A percentile compares a stretch with the other conserved stretches of the same genome.
These are phyloP conservation scores for Tauraco hartlaubi DNA, from an alignment of 2,797 vertebrate species.

Conservation along the genomic window DNA sequence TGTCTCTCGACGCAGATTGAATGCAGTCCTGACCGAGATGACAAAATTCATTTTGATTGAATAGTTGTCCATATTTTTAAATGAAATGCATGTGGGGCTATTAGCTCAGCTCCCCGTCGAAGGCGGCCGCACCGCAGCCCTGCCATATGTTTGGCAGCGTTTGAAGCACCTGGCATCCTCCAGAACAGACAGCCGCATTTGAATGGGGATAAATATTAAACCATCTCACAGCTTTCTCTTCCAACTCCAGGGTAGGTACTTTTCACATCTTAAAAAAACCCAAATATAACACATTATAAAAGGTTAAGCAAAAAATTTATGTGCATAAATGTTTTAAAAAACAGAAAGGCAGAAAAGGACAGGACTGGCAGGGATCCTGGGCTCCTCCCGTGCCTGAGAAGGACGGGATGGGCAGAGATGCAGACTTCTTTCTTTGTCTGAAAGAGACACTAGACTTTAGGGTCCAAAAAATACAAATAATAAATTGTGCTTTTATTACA, in stretches of 20 bases:
- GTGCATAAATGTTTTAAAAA: background rate
- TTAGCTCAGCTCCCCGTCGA: conserved; percentile 15
- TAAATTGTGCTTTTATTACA: background rate
- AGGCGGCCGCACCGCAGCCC: background rate
- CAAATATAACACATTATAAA: background rate
- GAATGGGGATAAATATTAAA: conserved; percentile 47
- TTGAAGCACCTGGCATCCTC: conserved; percentile 51
- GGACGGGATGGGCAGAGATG: background rate
- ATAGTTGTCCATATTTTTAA: conserved; percentile 50
- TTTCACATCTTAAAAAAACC: background rate
- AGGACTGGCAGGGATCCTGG: background rate
- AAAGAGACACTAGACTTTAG: background rate
- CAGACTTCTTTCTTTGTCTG: conserved; percentile 23
- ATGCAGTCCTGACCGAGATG: conserved; percentile 63
- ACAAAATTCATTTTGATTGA: conserved; percentile 60
- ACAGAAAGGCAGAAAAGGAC: background rate
- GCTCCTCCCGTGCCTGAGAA: background rate
- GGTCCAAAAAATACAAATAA: background rate
- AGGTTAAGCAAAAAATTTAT: conserved; percentile 7
- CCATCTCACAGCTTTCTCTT: background rate
- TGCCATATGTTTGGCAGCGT: conserved; percentile 34
- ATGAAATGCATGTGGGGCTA: conserved; percentile 49
- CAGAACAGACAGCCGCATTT: conserved; percentile 34
- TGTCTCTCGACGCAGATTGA: conserved; percentile 38
- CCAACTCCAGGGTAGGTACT: conserved; percentile 12